Evolutionary conservation across 2,113 vertebrate species (phyloP).

Genomic region (Aegithalos caudatus): DNA sequence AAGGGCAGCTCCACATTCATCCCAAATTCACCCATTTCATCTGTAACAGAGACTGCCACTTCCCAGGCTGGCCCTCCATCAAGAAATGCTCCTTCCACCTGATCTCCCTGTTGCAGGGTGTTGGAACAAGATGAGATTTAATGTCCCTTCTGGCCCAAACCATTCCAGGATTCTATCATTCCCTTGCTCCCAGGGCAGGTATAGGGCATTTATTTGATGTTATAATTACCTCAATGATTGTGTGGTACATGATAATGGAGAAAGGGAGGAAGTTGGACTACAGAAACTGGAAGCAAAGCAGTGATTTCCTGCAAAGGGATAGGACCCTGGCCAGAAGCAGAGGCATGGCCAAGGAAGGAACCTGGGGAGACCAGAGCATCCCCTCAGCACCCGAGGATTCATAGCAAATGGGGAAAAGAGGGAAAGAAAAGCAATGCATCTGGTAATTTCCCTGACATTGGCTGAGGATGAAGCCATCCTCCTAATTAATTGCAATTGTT

Average conservation of each 20-base stretch:
- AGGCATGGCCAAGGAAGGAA: not conserved
- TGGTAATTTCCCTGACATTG: not conserved
- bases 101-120: not conserved
- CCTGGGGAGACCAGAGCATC: not conserved
- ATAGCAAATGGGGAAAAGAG: not conserved
- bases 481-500: not conserved
- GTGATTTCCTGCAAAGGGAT: not conserved
- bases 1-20: not conserved
- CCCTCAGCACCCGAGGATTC: not conserved
- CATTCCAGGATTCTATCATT: not conserved
- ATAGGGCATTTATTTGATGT: not conserved
- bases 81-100: not conserved
- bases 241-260: not conserved
- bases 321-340: not conserved
- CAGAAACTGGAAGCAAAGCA: not conserved
- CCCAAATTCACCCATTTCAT: not conserved
- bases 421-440: not conserved
- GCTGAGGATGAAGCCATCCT: not conserved
- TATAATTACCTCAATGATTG: accelerated
- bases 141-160: not conserved
- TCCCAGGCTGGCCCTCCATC: not conserved
- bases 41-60: not conserved
- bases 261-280: not conserved
- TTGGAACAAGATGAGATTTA: not conserved
- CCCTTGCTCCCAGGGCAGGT: not conserved